Base-by-base conservation (phyloP, 2,888 invertebrate species). In the Diabrotica balteata region DNA sequence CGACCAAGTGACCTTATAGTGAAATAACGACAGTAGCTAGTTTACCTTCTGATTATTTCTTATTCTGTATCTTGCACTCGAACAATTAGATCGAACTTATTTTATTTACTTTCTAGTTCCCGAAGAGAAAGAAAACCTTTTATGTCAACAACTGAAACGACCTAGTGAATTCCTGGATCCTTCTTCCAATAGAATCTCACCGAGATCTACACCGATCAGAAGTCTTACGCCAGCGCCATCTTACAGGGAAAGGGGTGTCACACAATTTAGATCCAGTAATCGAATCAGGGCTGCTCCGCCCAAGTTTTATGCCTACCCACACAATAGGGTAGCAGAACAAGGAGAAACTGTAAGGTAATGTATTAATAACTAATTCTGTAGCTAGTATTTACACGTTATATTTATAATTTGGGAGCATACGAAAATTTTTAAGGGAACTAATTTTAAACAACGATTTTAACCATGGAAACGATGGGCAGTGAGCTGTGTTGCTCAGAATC, bases 221-320 rank as follows among this genome's bases (percentile, higher is more conserved):
- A 32, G 55, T 7, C 72, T 74, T 5, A 78, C 79, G 6, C 79
- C 79, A 7, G 73, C 73, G 22, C 70, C 72, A 7, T 65, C 71
- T 9, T 63, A 70, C 50, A 63, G 74, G 51, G 72, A 73, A 52
- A 44, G 68, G 42, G 42, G 59, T 52, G 58, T 67, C 0, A 72
- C 72, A 7, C 72, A 71, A n/a, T 54, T 69, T 7, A 67, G 76
- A 64, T 58, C 70, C 17, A 72, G 76, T 7, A 8, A 46, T 9
- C 69, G 78, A 59, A 74, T 79, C 22, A 73, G 83, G 63, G 79
- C 81, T 7, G 70, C 83, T 5, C 87, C 93, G 1, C 95, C 95
- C 0, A 93, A 93, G 80, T 95, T 95, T 85, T 92, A 93, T 84
- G 91, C 94, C 4, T 90, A 94, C 73, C 95, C 95, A 0, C 93